Conservation (phyloP, 2,113 vertebrate species). For the Hippopotamus amphibius region DNA sequence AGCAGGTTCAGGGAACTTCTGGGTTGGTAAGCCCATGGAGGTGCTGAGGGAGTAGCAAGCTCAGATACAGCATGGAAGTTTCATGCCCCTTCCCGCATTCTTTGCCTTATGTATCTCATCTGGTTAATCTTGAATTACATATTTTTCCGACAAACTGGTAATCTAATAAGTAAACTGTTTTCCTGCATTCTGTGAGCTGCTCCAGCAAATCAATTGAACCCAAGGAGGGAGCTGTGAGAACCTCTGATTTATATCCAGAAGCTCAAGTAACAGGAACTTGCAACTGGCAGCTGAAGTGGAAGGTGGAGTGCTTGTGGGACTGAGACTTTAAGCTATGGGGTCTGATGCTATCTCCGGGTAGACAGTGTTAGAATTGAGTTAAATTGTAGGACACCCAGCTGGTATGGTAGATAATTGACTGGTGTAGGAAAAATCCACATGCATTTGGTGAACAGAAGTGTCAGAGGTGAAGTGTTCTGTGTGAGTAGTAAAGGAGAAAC, state of each 20-base stretch:
- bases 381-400: not conserved
- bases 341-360: not conserved
- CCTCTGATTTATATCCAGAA: not conserved
- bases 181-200: not conserved
- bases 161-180: not conserved
- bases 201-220: not conserved
- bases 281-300: not conserved
- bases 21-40: not conserved
- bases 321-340: not conserved
- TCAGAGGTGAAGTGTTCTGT: not conserved
- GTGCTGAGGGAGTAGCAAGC: not conserved
- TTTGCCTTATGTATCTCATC: not conserved
- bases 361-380: not conserved
- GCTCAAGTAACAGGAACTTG: not conserved
- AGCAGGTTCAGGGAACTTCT: not conserved
- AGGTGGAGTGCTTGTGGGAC: not conserved
- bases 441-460: not conserved
- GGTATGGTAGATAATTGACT: not conserved
- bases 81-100: not conserved
- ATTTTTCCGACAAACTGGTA: not conserved
- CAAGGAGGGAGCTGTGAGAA: not conserved
- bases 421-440: not conserved
- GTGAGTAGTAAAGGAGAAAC: not conserved
- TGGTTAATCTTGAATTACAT: not conserved
- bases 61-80: not conserved